Percentiles rank a stretch among this genome's conserved stretches.
Evolutionary conservation across 2,113 vertebrate genomes (phyloP).

Genomic region (Hyperoodon ampullatus): DNA sequence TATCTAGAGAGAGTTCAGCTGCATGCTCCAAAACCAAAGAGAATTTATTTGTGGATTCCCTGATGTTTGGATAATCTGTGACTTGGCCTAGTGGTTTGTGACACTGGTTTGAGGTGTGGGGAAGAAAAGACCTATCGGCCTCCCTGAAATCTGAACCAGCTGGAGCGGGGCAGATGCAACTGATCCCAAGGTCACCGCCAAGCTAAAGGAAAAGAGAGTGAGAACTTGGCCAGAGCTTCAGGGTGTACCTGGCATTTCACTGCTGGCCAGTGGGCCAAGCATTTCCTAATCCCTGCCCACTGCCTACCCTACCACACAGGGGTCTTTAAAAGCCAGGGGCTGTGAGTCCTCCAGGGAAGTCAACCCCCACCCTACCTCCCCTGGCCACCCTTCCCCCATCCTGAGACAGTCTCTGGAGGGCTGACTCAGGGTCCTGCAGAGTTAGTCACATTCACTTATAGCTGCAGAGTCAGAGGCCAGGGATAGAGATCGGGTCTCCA

Average conservation of each 20-base stretch:
- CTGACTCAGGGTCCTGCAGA: conserved; percentile 69
- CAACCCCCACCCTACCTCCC: fast-evolving
- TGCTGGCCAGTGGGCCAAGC: neutral
- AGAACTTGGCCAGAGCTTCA: neutral
- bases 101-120: neutral
- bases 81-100: neutral
- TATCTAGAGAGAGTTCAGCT: neutral
- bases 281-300: neutral
- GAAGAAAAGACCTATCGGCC: neutral
- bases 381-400: neutral
- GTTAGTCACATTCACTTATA: conserved; percentile 78
- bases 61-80: neutral
- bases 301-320: neutral
- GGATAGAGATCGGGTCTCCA: conserved; percentile 60
- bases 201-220: neutral
- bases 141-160: conserved; percentile 64
- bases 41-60: neutral
- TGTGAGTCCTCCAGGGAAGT: neutral
- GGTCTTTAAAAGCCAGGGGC: neutral
- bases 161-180: conserved; percentile 21
- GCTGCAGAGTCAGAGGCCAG: conserved; percentile 70
- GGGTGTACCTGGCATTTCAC: neutral
- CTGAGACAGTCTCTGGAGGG: neutral
- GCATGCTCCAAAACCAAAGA: neutral
- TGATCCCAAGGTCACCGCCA: conserved; percentile 58